A percentile compares a stretch with the other conserved stretches of the same genome.
Conservation (phyloP, 1,140 invertebrate genomes). For the Pollicipes pollicipes region DNA sequence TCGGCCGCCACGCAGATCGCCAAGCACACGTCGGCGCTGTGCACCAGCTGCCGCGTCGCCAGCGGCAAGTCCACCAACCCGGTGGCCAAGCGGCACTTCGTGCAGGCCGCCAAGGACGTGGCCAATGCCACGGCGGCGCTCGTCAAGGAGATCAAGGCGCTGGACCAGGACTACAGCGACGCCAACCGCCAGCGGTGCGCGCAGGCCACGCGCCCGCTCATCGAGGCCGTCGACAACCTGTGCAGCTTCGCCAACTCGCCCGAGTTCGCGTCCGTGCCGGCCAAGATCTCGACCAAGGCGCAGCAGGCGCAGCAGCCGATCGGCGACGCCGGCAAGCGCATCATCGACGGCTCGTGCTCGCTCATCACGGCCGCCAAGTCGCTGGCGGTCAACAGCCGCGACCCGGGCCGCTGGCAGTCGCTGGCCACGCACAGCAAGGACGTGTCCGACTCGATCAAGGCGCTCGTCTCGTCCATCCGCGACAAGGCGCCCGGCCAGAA, state of each 20-base stretch:
- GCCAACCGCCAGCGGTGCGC: conserved; percentile 55
- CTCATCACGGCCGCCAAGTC: conserved; percentile 83
- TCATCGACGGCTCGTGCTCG: conserved; percentile 63
- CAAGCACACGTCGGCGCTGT: conserved; percentile 87
- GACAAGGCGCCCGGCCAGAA: conserved; percentile 89
- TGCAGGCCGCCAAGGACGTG: conserved; percentile 91
- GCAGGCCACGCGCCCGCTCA: conserved; percentile 60
- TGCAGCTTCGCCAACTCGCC: conserved; percentile 80
- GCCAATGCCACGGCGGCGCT: conserved; percentile 87
- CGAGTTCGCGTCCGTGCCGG: conserved; percentile 80
- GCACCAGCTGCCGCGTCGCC: conserved; percentile 81
- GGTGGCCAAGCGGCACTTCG: conserved; percentile 87
- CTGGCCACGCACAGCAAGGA: conserved; percentile 83
- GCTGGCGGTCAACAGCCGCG: conserved; percentile 68
- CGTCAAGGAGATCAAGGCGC: conserved; percentile 83
- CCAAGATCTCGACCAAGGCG: conserved; percentile 65
- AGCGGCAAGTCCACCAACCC: conserved; percentile 82
- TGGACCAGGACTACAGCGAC: conserved; percentile 66
- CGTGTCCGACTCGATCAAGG: conserved; percentile 91
- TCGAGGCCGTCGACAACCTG: conserved; percentile 81
- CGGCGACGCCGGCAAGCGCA: conserved; percentile 49
- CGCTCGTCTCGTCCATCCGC: conserved; percentile 72
- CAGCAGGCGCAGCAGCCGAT: conserved; percentile 69
- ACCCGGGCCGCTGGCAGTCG: conserved; percentile 82
- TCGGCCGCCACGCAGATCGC: conserved; percentile 84